A percentile compares a stretch with the other conserved stretches of the same genome.
Conservation (phyloP, 2,888 invertebrate species). For the Thyatira batis region DNA sequence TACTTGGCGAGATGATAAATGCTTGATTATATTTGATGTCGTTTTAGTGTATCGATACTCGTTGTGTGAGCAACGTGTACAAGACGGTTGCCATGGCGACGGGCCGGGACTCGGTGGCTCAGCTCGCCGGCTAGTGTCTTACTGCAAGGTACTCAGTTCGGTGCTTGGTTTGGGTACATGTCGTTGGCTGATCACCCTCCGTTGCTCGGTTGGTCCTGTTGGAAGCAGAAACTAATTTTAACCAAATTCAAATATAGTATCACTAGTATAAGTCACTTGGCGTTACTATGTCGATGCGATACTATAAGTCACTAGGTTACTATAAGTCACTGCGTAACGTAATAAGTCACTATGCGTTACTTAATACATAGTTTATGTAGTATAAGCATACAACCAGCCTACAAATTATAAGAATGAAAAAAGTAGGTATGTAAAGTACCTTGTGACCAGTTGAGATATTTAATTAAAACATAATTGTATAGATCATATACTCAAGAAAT, state of each 20-base stretch:
- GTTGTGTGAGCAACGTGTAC: slow-evolving; percentile 6
- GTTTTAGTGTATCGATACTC: slow-evolving; percentile 16
- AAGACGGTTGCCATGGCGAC: neutral
- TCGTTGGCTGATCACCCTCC: slow-evolving; percentile 59
- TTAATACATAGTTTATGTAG: too few relatives aligned
- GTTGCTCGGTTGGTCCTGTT: slow-evolving; percentile 72
- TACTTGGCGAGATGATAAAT: slow-evolving; percentile 17
- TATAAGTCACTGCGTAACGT: too few relatives aligned
- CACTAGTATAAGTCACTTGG: neutral
- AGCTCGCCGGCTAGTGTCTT: slow-evolving; percentile 25
- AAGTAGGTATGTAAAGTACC: too few relatives aligned
- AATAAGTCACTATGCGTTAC: too few relatives aligned
- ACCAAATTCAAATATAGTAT: neutral
- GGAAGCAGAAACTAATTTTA: slow-evolving; percentile 6
- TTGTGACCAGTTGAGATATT: too few relatives aligned
- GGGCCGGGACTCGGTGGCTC: neutral
- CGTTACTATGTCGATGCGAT: too few relatives aligned
- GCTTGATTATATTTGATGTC: slow-evolving; percentile 34
- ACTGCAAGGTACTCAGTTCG: slow-evolving; percentile 18
- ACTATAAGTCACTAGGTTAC: too few relatives aligned
- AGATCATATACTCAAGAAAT: too few relatives aligned
- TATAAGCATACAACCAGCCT: too few relatives aligned
- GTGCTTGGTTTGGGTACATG: slow-evolving; percentile 14
- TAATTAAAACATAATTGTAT: too few relatives aligned
- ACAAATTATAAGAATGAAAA: too few relatives aligned